Evolutionary conservation across 2,113 vertebrate genomes (phyloP).

Genomic region (Cebidichthys violaceus): DNA sequence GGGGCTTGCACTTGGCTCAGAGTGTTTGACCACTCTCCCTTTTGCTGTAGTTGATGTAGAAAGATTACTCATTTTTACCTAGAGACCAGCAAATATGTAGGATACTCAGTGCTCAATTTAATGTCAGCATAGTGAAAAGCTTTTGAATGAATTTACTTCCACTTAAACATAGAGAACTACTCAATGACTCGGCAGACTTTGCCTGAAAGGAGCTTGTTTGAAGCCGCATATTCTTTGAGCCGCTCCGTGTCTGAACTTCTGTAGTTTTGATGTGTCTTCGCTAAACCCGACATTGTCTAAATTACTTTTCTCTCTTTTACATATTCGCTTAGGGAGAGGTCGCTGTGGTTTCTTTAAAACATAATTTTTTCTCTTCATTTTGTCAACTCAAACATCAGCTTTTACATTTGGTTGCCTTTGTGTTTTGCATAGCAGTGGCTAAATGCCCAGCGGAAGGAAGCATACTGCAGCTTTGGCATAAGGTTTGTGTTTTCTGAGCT

Average conservation of each 20-base stretch:
- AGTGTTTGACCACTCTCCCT: slow-evolving; percentile 31
- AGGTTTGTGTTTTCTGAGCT: neutral
- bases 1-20: slow-evolving; percentile 22
- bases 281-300: neutral
- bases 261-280: neutral
- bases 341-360: neutral
- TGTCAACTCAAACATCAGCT: slow-evolving; percentile 1
- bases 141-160: slow-evolving; percentile 31
- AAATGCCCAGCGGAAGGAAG: neutral
- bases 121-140: slow-evolving; percentile 16
- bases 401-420: slow-evolving; percentile 8
- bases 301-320: neutral
- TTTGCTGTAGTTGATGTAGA: slow-evolving; percentile 23
- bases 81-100: slow-evolving; percentile 17
- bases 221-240: slow-evolving; percentile 4
- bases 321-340: slow-evolving; percentile 11
- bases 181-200: slow-evolving; percentile 1
- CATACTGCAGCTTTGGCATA: neutral
- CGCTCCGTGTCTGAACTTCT: neutral
- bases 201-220: slow-evolving; percentile 6
- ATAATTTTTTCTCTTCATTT: too few relatives aligned
- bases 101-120: neutral
- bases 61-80: slow-evolving; percentile 18
- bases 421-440: slow-evolving; percentile 5
- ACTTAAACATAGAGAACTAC: slow-evolving; percentile 2